Evolutionary conservation across 2,113 vertebrate species (phyloP).

Genomic region (Catagonus wagneri): DNA sequence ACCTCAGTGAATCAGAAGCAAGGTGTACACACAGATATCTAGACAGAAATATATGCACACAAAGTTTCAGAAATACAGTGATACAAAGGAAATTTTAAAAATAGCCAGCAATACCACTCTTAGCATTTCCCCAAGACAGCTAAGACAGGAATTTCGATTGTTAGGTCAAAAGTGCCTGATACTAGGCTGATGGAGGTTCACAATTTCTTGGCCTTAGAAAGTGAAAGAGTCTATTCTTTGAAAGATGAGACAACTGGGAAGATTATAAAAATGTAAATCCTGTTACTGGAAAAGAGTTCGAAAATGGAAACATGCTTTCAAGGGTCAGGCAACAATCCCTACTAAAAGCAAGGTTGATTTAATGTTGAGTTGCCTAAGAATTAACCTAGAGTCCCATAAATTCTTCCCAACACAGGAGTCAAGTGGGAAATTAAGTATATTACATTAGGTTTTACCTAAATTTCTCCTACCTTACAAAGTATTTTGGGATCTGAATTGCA

Average conservation of each 20-base stretch:
- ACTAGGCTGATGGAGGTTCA: background rate
- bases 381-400: background rate
- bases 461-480: background rate
- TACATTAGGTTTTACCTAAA: background rate
- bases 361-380: background rate
- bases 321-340: background rate
- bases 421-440: slow-evolving; percentile 1
- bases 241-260: background rate
- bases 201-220: background rate
- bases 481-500: slow-evolving; percentile 2
- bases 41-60: background rate
- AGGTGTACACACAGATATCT: background rate
- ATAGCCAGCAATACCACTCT: background rate
- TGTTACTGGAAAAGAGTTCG: background rate
- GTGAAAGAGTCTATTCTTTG: background rate
- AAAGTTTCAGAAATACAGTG: background rate
- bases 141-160: slow-evolving; percentile 19
- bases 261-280: background rate
- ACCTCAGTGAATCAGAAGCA: background rate
- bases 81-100: slow-evolving; percentile 34
- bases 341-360: slow-evolving; percentile 12
- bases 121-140: background rate
- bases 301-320: slow-evolving; percentile 33
- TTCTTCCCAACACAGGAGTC: background rate
- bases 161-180: slow-evolving; percentile 43